These are phyloP conservation scores for Drosophila mojavensis DNA, from an alignment of 1,140 invertebrate genomes.

Conservation along the genomic window DNA sequence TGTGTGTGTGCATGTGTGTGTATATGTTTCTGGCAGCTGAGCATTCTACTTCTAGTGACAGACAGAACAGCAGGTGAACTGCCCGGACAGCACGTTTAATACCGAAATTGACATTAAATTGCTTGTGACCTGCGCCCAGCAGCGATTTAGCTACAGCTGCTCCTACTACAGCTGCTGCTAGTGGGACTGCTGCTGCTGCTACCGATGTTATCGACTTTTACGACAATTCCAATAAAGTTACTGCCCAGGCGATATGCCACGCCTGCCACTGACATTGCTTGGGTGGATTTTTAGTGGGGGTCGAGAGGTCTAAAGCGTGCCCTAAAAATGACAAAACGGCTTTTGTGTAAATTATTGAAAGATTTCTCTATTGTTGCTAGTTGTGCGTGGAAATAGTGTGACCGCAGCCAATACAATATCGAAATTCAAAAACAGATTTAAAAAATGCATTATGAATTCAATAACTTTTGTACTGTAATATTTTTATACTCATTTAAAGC, in stretches of 20 bases:
- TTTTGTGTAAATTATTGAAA: slow-evolving; percentile 68
- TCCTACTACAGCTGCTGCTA: slow-evolving; percentile 34
- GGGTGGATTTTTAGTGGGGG: neutral
- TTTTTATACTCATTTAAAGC: too few species aligned
- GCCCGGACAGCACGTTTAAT: slow-evolving; percentile 77
- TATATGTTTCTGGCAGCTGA: slow-evolving; percentile 49
- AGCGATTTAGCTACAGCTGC: slow-evolving; percentile 22
- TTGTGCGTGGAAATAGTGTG: slow-evolving; percentile 24
- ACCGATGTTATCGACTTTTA: slow-evolving; percentile 76
- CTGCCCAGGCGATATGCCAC: slow-evolving; percentile 64
- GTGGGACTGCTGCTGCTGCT: slow-evolving; percentile 47
- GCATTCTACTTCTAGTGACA: slow-evolving; percentile 33
- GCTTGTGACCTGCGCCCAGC: slow-evolving; percentile 71
- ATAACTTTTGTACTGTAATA: too few species aligned
- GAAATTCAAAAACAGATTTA: neutral
- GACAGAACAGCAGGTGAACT: slow-evolving; percentile 66
- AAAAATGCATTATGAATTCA: neutral
- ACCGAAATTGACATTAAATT: slow-evolving; percentile 83
- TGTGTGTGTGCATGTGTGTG: slow-evolving; percentile 11
- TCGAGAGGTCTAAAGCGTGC: slow-evolving; percentile 18
- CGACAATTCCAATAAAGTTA: slow-evolving; percentile 81
- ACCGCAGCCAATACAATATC: slow-evolving; percentile 10
- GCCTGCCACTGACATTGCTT: slow-evolving; percentile 28
- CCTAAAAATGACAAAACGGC: slow-evolving; percentile 61
- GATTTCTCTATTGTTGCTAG: slow-evolving; percentile 52